Conservation (phyloP, 1,140 invertebrate genomes). For the Eumaeus atala region DNA sequence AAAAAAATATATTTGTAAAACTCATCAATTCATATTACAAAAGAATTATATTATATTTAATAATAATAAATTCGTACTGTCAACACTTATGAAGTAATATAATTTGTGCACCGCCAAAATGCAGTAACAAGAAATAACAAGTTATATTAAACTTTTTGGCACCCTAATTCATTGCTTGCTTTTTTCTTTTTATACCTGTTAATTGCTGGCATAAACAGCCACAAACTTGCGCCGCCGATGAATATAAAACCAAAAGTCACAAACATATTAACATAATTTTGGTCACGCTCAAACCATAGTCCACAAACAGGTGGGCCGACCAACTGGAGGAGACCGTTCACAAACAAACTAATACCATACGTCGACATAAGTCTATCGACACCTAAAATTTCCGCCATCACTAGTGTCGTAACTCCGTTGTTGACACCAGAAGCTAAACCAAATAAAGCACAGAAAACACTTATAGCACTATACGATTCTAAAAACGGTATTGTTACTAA, state of each 20-base stretch:
- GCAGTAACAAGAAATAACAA: conserved; percentile 8
- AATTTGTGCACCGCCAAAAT: conserved; percentile 9
- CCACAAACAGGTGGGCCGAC: conserved; percentile 87
- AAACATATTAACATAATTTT: conserved; percentile 81
- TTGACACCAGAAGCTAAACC: conserved; percentile 88
- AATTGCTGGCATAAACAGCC: conserved; percentile 84
- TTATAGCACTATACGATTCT: conserved; percentile 74
- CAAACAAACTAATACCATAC: conserved; percentile 88
- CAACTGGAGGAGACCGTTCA: conserved; percentile 86
- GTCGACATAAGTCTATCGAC: conserved; percentile 86
- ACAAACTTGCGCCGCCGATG: conserved; percentile 80
- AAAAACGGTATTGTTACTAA: conserved; percentile 81
- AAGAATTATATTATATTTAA: background rate
- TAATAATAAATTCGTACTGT: conserved; percentile 7
- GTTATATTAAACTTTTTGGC: conserved; percentile 21
- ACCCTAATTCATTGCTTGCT: conserved; percentile 31
- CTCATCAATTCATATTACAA: conserved; percentile 1
- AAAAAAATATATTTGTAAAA: conserved; percentile 6
- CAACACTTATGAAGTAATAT: conserved; percentile 5
- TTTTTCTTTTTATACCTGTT: conserved; percentile 63
- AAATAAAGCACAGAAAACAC: conserved; percentile 82
- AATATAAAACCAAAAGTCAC: conserved; percentile 83
- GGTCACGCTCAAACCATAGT: conserved; percentile 77
- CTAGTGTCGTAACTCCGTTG: conserved; percentile 87
- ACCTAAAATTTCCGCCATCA: conserved; percentile 89